Conservation (phyloP, 2,113 vertebrate species). For the Perccottus glenii region DNA sequence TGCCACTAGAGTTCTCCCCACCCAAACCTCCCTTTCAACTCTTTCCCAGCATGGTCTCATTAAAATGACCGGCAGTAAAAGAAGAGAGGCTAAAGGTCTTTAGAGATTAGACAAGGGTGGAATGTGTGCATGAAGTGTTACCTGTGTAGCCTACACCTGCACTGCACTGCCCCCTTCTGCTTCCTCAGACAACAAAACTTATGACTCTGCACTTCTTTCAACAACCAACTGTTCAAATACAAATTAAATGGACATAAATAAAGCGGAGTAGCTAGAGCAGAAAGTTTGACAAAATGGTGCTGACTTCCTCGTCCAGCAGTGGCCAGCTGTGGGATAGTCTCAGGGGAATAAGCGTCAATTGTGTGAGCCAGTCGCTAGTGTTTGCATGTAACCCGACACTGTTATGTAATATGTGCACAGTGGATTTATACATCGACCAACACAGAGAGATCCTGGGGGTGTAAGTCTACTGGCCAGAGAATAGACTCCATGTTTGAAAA, state of each 20-base stretch:
- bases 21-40: background rate
- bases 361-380: conserved; percentile 28
- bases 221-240: background rate
- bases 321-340: conserved; percentile 19
- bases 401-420: conserved; percentile 15
- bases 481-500: conserved; percentile 14
- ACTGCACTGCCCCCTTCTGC: conserved; percentile 73
- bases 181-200: background rate
- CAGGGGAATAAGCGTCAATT: conserved; percentile 36
- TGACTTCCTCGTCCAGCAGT: background rate
- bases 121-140: conserved; percentile 47
- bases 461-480: conserved; percentile 29
- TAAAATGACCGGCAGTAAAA: conserved; percentile 7
- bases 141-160: conserved; percentile 62
- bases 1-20: conserved; percentile 23
- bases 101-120: background rate
- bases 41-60: background rate
- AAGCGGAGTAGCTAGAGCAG: background rate
- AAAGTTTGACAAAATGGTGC: background rate
- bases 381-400: conserved; percentile 58
- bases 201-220: background rate
- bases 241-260: background rate
- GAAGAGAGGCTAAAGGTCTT: conserved; percentile 15
- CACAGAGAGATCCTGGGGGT: conserved; percentile 18
- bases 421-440: conserved; percentile 10